Evolutionary conservation across 2,888 invertebrate species (phyloP), one percentile per base, ranked within the genome.

Genomic region (Corbicula japonica): DNA sequence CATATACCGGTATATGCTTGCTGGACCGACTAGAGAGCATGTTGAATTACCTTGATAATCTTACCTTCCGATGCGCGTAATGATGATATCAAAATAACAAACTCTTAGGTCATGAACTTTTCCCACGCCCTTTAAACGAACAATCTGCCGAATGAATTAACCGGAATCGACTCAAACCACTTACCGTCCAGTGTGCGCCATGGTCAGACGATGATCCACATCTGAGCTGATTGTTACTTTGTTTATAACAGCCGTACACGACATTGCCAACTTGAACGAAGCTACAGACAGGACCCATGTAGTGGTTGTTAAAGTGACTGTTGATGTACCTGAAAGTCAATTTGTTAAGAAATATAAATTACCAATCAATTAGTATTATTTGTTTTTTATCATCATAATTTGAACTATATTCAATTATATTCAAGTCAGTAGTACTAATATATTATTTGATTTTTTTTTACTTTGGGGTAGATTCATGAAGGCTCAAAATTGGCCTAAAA

Each of bases 171-270:
- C n/a, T n/a, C n/a, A n/a, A n/a, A n/a, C n/a, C n/a, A n/a, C 32
- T 66, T 52, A 73, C 79, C 50, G 21, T 71, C 79, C 78, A 78
- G 12, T 61, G 68, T 12, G 44, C 28, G 5, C 71, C 71, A n/a
- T 60, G 41, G 18, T 65, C 62, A 18, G 32, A 18, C 3, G 75
- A 56, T 8, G 32, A 21, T 8, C 71, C 70, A 54, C 71, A 75
- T 21, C n/a, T 28, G 1, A 60, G 34, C 8, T 41, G 21, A 6
- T 30, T 34, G 10, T 35, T n/a, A 4, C 44, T 32, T 34, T 35
- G 32, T 44, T 12, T 70, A 38, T 83, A 86, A 71, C 88, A 87
- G 0, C 88, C 87, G 38, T 80, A 81, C 10, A 62, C 54, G n/a
- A 68, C n/a, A 23, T 35, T 34, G 2, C 52, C 52, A 23, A 35